Percentiles rank a stretch among this genome's conserved stretches.
Conservation (phyloP, 1,140 invertebrate species). For the Choristoneura fumiferana region DNA sequence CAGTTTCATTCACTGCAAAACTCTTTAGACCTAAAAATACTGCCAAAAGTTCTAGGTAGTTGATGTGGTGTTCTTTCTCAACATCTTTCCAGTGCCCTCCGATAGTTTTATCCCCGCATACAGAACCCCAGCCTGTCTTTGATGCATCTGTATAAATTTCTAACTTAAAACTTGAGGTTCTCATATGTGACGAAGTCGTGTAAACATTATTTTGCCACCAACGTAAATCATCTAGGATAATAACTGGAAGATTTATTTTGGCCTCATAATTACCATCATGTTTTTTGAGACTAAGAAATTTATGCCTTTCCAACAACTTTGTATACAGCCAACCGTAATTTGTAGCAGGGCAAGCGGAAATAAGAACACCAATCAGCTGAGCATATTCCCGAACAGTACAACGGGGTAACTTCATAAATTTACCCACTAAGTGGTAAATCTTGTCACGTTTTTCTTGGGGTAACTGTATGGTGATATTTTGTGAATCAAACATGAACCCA, state of each 20-base stretch:
- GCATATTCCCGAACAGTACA: slow-evolving; percentile 1
- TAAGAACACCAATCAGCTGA: slow-evolving; percentile 1
- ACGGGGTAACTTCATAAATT: not conserved
- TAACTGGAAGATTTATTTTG: not conserved
- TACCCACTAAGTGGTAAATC: not conserved
- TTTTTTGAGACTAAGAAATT: not conserved
- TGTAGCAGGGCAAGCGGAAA: not conserved
- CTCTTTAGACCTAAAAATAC: slow-evolving; percentile 14
- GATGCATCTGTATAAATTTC: slow-evolving; percentile 20
- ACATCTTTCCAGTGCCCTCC: not conserved
- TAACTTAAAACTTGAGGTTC: not conserved
- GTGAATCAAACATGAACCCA: slow-evolving; percentile 1
- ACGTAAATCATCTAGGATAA: not conserved
- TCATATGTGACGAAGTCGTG: not conserved
- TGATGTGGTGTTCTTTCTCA: slow-evolving; percentile 7
- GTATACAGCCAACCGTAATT: slow-evolving; percentile 3
- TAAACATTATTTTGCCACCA: slow-evolving; percentile 15
- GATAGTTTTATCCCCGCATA: not conserved
- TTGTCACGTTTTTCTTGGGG: not conserved
- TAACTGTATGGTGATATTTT: not conserved
- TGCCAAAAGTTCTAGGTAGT: slow-evolving; percentile 11
- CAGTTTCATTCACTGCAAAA: slow-evolving; percentile 2
- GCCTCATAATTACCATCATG: slow-evolving; percentile 2
- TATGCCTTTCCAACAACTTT: not conserved
- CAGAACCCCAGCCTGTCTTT: slow-evolving; percentile 15